Evolutionary conservation across 2,888 invertebrate species (phyloP).

Genomic region (Galerucella nymphaeae): DNA sequence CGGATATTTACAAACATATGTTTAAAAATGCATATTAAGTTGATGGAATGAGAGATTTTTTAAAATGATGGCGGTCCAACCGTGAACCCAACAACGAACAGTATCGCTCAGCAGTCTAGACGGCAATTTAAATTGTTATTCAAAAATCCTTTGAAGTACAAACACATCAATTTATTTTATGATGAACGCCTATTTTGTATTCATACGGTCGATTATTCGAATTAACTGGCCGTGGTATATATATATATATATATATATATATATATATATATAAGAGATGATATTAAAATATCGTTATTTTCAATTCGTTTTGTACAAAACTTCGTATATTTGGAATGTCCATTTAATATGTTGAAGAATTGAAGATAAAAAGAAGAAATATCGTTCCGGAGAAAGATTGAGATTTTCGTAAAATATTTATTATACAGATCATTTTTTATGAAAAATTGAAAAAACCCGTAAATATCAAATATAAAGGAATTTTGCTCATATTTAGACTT

Average conservation of each 20-base stretch:
- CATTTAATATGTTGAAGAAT: no score
- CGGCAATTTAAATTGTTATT: constrained; percentile 38
- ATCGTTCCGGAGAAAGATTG: no score
- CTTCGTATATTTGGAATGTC: no score
- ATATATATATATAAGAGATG: no score
- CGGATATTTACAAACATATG: no score
- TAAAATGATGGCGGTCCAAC: constrained; percentile 17
- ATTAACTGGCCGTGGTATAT: constrained; percentile 21
- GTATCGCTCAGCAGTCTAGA: constrained; percentile 34
- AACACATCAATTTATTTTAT: constrained; percentile 39
- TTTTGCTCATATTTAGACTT: no score
- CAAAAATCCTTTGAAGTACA: constrained; percentile 37
- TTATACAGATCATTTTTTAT: no score
- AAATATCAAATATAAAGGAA: no score
- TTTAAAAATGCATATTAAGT: background rate
- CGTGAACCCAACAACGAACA: constrained; percentile 28
- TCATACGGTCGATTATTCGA: constrained; percentile 35
- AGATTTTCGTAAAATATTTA: no score
- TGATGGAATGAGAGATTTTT: constrained; percentile 4
- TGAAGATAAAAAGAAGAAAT: no score
- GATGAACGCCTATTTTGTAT: constrained; percentile 29
- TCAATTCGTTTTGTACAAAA: background rate
- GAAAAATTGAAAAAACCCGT: no score
- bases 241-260: no score
- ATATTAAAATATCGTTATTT: background rate